These are phyloP conservation scores for Rhinogobio ventralis DNA, from an alignment of 2,797 vertebrate species.

Conservation along the genomic window DNA sequence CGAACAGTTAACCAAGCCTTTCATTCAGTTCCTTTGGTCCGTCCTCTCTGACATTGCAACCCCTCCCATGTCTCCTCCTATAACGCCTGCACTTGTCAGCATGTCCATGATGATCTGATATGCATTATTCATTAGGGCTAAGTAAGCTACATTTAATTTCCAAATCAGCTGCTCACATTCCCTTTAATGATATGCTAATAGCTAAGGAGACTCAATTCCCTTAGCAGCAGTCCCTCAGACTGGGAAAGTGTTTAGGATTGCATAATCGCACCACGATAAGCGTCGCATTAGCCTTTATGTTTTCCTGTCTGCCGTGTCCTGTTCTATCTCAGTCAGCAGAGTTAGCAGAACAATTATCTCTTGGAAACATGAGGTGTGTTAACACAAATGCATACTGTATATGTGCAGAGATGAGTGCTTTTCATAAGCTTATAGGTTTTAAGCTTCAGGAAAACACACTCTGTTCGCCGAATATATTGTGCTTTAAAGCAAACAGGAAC, in stretches of 20 bases:
- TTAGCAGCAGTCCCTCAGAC: slow-evolving; percentile 54
- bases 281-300: slow-evolving; percentile 43
- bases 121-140: slow-evolving; percentile 74
- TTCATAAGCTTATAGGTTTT: slow-evolving; percentile 40
- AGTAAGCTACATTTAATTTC: slow-evolving; percentile 76
- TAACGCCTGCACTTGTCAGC: slow-evolving; percentile 60
- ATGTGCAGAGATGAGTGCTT: slow-evolving; percentile 45
- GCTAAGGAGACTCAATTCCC: slow-evolving; percentile 67
- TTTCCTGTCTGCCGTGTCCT: slow-evolving; percentile 45
- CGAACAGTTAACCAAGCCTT: slow-evolving; percentile 20
- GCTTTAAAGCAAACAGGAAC: slow-evolving; percentile 18
- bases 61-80: slow-evolving; percentile 33
- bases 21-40: slow-evolving; percentile 22
- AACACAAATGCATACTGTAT: slow-evolving; percentile 17
- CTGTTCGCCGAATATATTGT: slow-evolving; percentile 8
- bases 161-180: slow-evolving; percentile 71
- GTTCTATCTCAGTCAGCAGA: slow-evolving; percentile 49
- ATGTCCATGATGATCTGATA: slow-evolving; percentile 56
- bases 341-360: slow-evolving; percentile 39
- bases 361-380: slow-evolving; percentile 34
- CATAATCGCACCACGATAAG: slow-evolving; percentile 62
- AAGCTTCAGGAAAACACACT: slow-evolving; percentile 34
- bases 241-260: slow-evolving; percentile 62
- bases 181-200: slow-evolving; percentile 76
- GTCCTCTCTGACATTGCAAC: slow-evolving; percentile 50